These are phyloP conservation scores for Caenorhabditis sp. DNA, from an alignment of 2,888 invertebrate genomes.

Conservation along the genomic window DNA sequence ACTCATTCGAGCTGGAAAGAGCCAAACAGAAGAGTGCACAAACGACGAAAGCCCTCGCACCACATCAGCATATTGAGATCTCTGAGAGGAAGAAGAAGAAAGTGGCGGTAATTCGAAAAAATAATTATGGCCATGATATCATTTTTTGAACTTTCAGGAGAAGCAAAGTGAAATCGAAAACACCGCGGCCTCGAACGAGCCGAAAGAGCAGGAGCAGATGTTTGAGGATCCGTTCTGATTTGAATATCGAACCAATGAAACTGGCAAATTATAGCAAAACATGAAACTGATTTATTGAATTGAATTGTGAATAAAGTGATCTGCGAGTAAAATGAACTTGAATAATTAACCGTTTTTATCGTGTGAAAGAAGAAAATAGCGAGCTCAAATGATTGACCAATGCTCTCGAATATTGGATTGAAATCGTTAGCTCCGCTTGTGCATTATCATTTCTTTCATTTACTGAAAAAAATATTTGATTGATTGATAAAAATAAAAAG, in stretches of 20 bases:
- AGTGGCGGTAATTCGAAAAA: constrained; percentile 64
- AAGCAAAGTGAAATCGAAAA: constrained; percentile 80
- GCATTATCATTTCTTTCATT: constrained; percentile 68
- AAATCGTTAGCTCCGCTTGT: constrained; percentile 75
- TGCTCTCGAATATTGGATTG: constrained; percentile 69
- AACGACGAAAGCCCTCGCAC: constrained; percentile 81
- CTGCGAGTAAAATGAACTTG: background rate
- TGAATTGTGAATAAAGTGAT: background rate
- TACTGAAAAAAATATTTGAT: constrained; percentile 74
- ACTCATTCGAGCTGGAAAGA: constrained; percentile 82
- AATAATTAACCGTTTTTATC: constrained; percentile 25
- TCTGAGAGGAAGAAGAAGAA: constrained; percentile 78
- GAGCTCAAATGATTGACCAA: constrained; percentile 41
- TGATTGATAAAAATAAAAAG: background rate
- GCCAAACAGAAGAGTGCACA: constrained; percentile 78
- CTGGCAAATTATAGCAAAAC: constrained; percentile 3
- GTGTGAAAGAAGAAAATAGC: background rate
- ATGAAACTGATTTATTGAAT: constrained; percentile 31
- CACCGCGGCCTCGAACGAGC: constrained; percentile 69
- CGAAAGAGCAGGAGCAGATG: constrained; percentile 78
- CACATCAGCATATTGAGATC: constrained; percentile 81
- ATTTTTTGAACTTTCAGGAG: constrained; percentile 72
- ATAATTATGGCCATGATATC: constrained; percentile 6
- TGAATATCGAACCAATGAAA: too few species aligned
- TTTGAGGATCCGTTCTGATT: constrained; percentile 82